These are phyloP conservation scores for Ichneumoninae sp. DNA, from an alignment of 2,888 invertebrate species.

Conservation along the genomic window DNA sequence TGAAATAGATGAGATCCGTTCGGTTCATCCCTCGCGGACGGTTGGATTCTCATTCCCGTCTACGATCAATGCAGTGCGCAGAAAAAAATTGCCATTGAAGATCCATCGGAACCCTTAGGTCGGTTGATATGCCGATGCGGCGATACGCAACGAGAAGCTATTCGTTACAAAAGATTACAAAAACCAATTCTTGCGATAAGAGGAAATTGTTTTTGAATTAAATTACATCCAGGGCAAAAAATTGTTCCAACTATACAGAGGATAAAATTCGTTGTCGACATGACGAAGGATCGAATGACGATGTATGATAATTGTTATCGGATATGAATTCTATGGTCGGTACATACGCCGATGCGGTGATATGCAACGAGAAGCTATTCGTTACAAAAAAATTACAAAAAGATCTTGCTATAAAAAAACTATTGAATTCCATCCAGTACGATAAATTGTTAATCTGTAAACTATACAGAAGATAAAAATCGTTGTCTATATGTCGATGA, in stretches of 20 bases:
- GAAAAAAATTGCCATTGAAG: background rate
- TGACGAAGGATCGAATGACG: background rate
- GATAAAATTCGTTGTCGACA: background rate
- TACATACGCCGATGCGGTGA: background rate
- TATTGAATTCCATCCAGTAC: no score
- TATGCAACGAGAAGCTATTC: background rate
- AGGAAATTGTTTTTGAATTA: background rate
- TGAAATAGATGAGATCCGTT: background rate
- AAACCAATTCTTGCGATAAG: background rate
- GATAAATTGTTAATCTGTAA: no score
- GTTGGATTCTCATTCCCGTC: slow-evolving; percentile 4
- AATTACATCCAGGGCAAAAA: background rate
- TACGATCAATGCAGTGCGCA: background rate
- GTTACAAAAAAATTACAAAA: background rate
- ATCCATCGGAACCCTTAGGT: background rate
- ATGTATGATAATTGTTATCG: background rate
- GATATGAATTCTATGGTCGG: background rate
- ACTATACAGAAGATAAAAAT: no score
- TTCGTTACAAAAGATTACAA: background rate
- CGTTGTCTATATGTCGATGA: no score
- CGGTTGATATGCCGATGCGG: background rate
- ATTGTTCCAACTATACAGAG: background rate
- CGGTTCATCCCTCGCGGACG: background rate
- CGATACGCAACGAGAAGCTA: background rate
- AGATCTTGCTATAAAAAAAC: background rate